Base-by-base conservation (phyloP, 2,113 vertebrate species). In the Odocoileus virginianus region DNA sequence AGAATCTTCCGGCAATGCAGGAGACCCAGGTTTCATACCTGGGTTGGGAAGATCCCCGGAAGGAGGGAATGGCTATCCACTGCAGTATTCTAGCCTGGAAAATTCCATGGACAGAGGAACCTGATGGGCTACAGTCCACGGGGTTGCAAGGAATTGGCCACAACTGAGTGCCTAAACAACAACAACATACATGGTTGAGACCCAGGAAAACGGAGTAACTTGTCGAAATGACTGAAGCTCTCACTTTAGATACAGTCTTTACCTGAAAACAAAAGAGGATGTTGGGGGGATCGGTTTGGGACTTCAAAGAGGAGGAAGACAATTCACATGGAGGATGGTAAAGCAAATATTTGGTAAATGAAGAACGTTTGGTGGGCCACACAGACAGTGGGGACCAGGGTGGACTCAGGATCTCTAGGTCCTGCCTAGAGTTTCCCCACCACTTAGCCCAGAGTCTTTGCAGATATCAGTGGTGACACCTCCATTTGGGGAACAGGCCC, bases 1-100 rank as follows among this genome's bases (percentile, higher is more conserved):
- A 43, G 71, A 27, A 76, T 76, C 71, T 43, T 23, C 3, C 1
- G 0, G 21, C 40, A 43, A 27, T 0, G 3, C 40, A 7, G 71
- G 23, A 76, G 23, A 76, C 12, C 36, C 23, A 43, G 71, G 23
- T 76, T 76, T 76, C 23, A 43, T 43, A 43, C 71, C 71, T 76
- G 40, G 12, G 12, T 27, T 43, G 23, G 23, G 71, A 76, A 76
- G 71, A 43, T 14, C 40, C 40, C 71, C 23, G 43, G 71, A 27
- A 76, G 40, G 6, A 76, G 40, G 71, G 12, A 27, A 15, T 76
- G 40, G 40, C 71, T 8, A 76, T 40, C 40, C 40, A 76, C 6
- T 14, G 21, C 6, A 27, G 71, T 76, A 43, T 43, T 76, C 36
- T 27, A 27, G 40, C 23, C 71, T 43, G 36, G 71, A 76, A 43